Evolutionary conservation across 2,113 vertebrate species (phyloP).

Genomic region (Eurystomus gularis): DNA sequence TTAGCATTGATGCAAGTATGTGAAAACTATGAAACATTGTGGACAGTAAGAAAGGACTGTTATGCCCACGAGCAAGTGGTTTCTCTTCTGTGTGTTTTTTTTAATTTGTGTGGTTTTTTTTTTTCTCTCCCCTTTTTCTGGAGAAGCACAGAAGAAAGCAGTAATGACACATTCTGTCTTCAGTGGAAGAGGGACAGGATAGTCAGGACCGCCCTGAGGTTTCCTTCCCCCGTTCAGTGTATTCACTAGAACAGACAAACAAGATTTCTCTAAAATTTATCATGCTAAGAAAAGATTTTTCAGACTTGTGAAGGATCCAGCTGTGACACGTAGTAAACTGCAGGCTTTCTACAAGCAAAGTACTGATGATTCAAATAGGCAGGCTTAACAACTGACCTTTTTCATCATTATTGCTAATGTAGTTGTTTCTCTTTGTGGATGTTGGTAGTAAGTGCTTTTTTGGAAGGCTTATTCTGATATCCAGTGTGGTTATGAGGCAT

Average conservation of each 20-base stretch:
- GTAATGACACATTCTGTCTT: neutral
- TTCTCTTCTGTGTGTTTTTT: neutral
- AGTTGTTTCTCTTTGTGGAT: neutral
- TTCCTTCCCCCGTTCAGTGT: neutral
- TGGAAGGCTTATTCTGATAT: neutral
- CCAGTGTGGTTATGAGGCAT: neutral
- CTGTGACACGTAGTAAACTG: neutral
- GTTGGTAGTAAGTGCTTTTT: neutral
- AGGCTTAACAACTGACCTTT: neutral
- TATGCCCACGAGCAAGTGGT: neutral
- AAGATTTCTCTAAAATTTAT: neutral
- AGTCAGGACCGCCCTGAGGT: neutral
- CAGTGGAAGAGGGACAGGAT: neutral
- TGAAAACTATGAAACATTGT: neutral
- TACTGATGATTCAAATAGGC: neutral
- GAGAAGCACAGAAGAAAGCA: neutral
- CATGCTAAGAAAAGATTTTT: neutral
- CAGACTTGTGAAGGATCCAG: neutral
- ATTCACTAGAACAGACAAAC: neutral
- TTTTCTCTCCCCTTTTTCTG: neutral
- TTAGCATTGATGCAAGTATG: neutral
- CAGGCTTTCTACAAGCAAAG: neutral
- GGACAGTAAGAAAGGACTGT: neutral
- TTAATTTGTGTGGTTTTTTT: neutral
- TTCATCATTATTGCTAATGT: neutral